These are phyloP conservation scores for Nettapus auritus DNA, from an alignment of 2,113 vertebrate species.

Conservation along the genomic window DNA sequence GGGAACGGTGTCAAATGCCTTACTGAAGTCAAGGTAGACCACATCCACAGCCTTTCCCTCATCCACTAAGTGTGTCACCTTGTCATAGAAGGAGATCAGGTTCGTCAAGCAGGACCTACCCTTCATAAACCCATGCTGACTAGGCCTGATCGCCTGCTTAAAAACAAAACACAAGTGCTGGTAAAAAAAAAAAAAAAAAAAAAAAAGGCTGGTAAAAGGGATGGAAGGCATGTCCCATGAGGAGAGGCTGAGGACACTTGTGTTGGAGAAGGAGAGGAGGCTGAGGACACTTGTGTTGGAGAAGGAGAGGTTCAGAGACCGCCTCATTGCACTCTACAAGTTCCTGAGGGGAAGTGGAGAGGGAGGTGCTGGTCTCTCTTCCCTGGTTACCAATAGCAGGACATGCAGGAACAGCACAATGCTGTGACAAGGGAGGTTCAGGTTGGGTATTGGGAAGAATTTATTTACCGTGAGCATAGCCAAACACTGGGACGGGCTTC, in stretches of 20 bases:
- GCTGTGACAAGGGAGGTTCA: background rate
- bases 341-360: background rate
- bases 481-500: background rate
- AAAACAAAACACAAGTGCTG: too few species aligned
- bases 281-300: background rate
- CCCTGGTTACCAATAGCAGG: background rate
- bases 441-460: too few species aligned
- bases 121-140: too few species aligned
- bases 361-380: background rate
- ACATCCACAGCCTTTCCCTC: too few species aligned
- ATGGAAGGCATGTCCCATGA: background rate
- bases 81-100: too few species aligned
- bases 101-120: too few species aligned
- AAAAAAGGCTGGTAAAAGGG: background rate
- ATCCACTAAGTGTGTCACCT: too few species aligned
- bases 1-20: too few species aligned
- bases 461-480: too few species aligned
- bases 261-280: background rate
- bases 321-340: background rate
- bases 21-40: too few species aligned
- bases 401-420: background rate
- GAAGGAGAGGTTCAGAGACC: background rate
- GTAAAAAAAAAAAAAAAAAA: too few species aligned
- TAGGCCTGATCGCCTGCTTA: too few species aligned
- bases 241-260: background rate